Conservation (phyloP, 2,888 invertebrate species). For the Ecdyonurus torrentis region DNA sequence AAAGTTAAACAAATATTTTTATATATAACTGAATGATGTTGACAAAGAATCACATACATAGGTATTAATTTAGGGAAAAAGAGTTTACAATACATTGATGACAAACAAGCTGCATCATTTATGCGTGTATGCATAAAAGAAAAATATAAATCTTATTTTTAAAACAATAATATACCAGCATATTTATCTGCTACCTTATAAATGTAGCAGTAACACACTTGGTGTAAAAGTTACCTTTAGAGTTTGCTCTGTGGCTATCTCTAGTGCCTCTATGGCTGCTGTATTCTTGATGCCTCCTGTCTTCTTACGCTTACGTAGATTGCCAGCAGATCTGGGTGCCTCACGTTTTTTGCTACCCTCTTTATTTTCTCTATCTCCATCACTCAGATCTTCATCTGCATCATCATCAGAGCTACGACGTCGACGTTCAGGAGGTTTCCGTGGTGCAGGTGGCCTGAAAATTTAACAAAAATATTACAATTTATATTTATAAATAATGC, state of each 20-base stretch:
- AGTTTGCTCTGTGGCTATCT: slow-evolving; percentile 56
- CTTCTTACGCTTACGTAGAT: slow-evolving; percentile 19
- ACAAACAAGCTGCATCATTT: too few species aligned
- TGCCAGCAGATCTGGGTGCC: slow-evolving; percentile 11
- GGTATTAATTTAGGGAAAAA: too few species aligned
- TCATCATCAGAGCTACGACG: slow-evolving; percentile 2
- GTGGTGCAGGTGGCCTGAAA: background rate
- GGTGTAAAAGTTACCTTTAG: slow-evolving; percentile 34
- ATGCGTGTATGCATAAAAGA: too few species aligned
- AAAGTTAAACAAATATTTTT: background rate
- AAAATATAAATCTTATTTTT: too few species aligned
- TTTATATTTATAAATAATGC: too few species aligned
- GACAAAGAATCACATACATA: too few species aligned
- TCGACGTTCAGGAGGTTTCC: background rate
- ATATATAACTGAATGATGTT: background rate
- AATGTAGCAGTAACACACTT: too few species aligned
- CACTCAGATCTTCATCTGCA: slow-evolving; percentile 16
- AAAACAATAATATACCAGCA: too few species aligned
- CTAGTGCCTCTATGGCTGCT: slow-evolving; percentile 46
- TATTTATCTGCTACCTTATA: too few species aligned
- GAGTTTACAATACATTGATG: too few species aligned
- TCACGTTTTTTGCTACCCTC: slow-evolving; percentile 14
- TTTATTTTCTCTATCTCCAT: slow-evolving; percentile 17
- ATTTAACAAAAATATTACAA: too few species aligned
- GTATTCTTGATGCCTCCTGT: slow-evolving; percentile 38